These are phyloP conservation scores for Belonocnema kinseyi DNA, from an alignment of 1,140 invertebrate species.

Conservation along the genomic window DNA sequence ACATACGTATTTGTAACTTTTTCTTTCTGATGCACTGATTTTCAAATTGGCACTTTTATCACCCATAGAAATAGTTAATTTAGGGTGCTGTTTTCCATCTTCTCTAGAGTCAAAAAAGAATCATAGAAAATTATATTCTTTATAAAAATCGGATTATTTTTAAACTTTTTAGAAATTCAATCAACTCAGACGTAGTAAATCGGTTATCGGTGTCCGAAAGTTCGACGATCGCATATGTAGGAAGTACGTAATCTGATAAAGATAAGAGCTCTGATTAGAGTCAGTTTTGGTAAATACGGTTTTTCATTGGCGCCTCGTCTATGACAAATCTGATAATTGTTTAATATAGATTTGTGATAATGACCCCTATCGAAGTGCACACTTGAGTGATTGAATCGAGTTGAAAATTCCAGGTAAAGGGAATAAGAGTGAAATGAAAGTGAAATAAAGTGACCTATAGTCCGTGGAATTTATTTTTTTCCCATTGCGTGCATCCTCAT, in stretches of 20 bases:
- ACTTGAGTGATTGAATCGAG: neutral
- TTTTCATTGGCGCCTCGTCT: constrained; percentile 7
- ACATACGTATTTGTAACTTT: neutral
- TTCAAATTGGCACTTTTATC: neutral
- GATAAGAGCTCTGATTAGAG: constrained; percentile 26
- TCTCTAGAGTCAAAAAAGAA: neutral
- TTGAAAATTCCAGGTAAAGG: neutral
- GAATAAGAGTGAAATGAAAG: constrained; percentile 4
- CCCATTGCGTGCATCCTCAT: constrained; percentile 1
- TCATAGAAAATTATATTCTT: neutral
- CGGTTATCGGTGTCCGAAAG: neutral
- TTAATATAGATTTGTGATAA: neutral
- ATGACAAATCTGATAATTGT: neutral
- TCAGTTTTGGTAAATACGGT: constrained; percentile 10
- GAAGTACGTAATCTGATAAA: constrained; percentile 9
- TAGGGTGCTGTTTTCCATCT: neutral
- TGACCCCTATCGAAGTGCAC: neutral
- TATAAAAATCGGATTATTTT: neutral
- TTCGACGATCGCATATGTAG: neutral
- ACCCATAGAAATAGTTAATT: constrained; percentile 3
- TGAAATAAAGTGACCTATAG: constrained; percentile 1
- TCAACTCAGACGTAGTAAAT: too few species aligned
- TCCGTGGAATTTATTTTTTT: constrained; percentile 7
- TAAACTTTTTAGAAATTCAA: too few species aligned
- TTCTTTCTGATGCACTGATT: neutral